Evolutionary conservation across 2,797 vertebrate genomes (phyloP).

Genomic region (Hipposideros larvatus): DNA sequence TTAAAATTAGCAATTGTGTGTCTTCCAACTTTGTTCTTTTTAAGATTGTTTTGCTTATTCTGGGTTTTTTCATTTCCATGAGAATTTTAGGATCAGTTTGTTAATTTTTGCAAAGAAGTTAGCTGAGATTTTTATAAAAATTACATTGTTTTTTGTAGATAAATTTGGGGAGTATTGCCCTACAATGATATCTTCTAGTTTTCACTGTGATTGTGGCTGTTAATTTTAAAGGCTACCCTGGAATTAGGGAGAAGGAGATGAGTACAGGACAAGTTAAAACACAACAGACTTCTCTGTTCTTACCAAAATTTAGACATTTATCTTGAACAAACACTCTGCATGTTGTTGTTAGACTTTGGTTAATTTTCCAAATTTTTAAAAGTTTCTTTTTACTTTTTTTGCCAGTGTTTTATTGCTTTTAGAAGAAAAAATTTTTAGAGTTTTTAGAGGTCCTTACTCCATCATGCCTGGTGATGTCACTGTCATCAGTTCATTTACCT

Average conservation of each 20-base stretch:
- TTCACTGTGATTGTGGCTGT: not conserved
- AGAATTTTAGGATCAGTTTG: not conserved
- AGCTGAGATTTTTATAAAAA: not conserved
- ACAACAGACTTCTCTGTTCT: not conserved
- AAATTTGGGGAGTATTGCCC: not conserved
- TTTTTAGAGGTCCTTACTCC: not conserved
- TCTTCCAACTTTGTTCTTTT: not conserved
- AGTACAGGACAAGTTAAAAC: not conserved
- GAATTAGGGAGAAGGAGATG: not conserved
- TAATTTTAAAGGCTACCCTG: not conserved
- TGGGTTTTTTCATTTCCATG: not conserved
- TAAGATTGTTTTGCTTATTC: not conserved
- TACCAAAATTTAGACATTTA: not conserved
- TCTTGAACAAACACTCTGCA: not conserved
- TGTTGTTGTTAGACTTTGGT: not conserved
- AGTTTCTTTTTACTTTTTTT: not conserved
- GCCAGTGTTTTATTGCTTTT: not conserved
- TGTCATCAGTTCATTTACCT: not conserved
- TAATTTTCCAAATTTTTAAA: not conserved
- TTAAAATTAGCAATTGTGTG: not conserved
- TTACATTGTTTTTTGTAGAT: not conserved
- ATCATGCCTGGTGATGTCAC: not conserved
- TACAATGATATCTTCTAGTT: not conserved
- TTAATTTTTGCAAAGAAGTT: not conserved
- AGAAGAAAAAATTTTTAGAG: not conserved